phyloP scores from a whole-genome alignment of 2,113 vertebrate species.

The Syrrhaptes paradoxus region DNA sequence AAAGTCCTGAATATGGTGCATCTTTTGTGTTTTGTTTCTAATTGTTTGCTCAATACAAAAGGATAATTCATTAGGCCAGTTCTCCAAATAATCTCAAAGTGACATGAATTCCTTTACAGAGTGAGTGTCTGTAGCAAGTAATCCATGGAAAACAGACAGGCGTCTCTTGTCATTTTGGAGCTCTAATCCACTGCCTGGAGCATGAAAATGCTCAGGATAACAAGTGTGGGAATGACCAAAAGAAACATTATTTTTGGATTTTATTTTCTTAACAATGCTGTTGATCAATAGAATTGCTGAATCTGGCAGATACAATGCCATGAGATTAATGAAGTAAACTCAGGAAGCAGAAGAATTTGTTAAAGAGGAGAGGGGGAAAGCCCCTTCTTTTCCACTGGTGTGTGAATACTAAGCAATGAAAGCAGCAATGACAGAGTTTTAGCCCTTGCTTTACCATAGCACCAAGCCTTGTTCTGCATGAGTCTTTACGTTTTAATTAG shows the following conservation, averaged over 20 bases:
- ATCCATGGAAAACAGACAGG: constrained; percentile 77
- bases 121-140: constrained; percentile 73
- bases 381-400: constrained; percentile 33
- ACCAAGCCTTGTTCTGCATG: constrained; percentile 33
- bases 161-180: constrained; percentile 74
- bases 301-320: constrained; percentile 72
- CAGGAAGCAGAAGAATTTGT: constrained; percentile 60
- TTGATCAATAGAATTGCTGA: constrained; percentile 73
- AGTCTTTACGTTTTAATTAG: constrained; percentile 63
- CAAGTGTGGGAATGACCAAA: constrained; percentile 79
- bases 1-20: constrained; percentile 39
- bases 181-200: constrained; percentile 78
- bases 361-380: background rate
- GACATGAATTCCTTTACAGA: constrained; percentile 72
- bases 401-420: constrained; percentile 47
- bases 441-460: constrained; percentile 10
- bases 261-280: constrained; percentile 74
- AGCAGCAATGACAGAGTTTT: constrained; percentile 39
- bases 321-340: constrained; percentile 71
- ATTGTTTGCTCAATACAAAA: constrained; percentile 59
- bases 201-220: constrained; percentile 73
- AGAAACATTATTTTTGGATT: constrained; percentile 77
- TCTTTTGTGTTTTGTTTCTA: constrained; percentile 63
- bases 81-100: constrained; percentile 73
- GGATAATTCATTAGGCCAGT: constrained; percentile 71